A percentile compares a stretch with the other conserved stretches of the same genome.
phyloP scores from a whole-genome alignment of 2,113 vertebrate species.

The Serilophus lunatus region DNA sequence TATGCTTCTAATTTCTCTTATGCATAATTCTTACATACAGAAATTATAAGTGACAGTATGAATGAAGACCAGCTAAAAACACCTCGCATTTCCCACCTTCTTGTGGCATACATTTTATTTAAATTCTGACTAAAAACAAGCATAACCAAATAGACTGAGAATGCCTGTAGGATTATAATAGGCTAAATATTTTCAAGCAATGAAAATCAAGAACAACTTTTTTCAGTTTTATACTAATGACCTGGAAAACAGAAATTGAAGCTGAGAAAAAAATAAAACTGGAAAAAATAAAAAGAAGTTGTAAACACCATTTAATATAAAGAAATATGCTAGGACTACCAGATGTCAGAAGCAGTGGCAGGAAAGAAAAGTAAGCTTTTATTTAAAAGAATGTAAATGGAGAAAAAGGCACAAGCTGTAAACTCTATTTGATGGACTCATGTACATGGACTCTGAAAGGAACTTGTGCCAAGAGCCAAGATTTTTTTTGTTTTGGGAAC shows the following conservation, averaged over 20 bases:
- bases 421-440: background rate
- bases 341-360: background rate
- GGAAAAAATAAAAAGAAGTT: background rate
- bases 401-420: background rate
- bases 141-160: background rate
- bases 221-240: background rate
- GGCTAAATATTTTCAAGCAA: background rate
- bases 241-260: background rate
- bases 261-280: background rate
- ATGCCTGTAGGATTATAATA: background rate
- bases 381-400: slow-evolving; percentile 1
- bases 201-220: background rate
- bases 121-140: background rate
- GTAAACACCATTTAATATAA: background rate
- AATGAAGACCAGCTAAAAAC: background rate
- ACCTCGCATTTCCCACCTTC: background rate
- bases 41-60: background rate
- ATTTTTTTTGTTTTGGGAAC: no score
- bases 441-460: background rate
- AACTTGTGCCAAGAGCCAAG: background rate
- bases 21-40: background rate
- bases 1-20: background rate
- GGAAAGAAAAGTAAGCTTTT: slow-evolving; percentile 3
- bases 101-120: background rate
- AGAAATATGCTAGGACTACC: background rate